phyloP scores from a whole-genome alignment of 1,140 invertebrate genomes.

The Drosophila cardini region DNA sequence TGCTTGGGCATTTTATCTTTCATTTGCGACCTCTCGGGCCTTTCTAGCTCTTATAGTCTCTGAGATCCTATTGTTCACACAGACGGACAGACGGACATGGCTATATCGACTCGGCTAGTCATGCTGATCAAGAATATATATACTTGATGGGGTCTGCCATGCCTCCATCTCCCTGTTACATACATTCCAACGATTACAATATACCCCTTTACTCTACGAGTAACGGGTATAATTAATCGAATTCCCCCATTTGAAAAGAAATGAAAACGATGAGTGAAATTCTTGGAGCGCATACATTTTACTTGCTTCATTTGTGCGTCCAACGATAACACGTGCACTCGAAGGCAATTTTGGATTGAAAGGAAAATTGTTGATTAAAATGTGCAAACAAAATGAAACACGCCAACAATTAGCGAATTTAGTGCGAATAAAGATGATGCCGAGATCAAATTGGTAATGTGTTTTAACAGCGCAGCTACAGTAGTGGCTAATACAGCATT shows the following conservation, averaged over 20 bases:
- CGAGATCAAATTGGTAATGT: slow-evolving; percentile 17
- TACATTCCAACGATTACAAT: no score
- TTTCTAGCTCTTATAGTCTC: no score
- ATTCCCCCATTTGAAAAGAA: background rate
- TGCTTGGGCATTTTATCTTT: no score
- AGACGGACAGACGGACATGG: no score
- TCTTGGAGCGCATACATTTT: slow-evolving; percentile 44
- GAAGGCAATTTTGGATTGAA: slow-evolving; percentile 34
- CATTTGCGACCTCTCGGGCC: no score
- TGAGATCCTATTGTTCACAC: no score
- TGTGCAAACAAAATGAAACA: slow-evolving; percentile 42
- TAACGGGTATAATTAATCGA: no score
- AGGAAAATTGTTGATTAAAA: slow-evolving; percentile 31
- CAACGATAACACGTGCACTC: slow-evolving; percentile 30
- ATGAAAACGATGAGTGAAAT: background rate
- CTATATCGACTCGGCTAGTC: no score
- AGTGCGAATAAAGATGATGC: slow-evolving; percentile 14
- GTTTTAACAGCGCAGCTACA: background rate
- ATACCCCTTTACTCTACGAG: no score
- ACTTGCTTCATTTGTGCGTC: slow-evolving; percentile 43
- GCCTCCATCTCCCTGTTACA: no score
- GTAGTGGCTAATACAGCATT: background rate
- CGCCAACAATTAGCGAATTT: slow-evolving; percentile 40
- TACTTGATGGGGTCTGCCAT: no score
- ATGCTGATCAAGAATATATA: no score